Base-by-base conservation (phyloP, 1,140 invertebrate genomes). In the Pomacea maculata region DNA sequence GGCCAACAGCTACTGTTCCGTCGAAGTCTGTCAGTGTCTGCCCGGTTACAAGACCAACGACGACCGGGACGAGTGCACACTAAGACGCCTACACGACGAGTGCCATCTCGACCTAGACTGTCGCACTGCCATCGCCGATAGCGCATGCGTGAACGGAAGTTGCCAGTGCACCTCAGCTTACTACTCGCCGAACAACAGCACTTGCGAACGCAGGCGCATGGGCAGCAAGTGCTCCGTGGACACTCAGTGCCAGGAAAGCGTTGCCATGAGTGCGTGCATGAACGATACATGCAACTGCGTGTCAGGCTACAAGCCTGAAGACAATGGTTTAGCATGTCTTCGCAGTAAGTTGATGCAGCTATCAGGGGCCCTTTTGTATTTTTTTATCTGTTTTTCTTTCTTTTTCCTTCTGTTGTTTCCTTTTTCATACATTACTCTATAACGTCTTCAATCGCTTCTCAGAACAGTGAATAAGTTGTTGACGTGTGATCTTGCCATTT, bases 1-100 rank as follows among this genome's bases (percentile, higher is more conserved):
- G 34, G 57, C 74, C 19, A 78, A 85, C 54, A 86, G 85, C 45
- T 71, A n/a, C 75, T 86, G 85, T 57, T 29, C 21, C 29, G 64
- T 21, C 65, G 75, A 76, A 8, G 72, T 74, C 14, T 86, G 85
- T 63, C 78, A 77, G 15, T 86, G 85, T 68, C 45, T 64, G 10
- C 14, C 63, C 29, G 83, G 83, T 17, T 86, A 75, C 70, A 68
- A 77, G 14, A 25, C 73, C 8, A 78, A 67, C 54, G 57, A 64
- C 54, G 79, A 74, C 63, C 71, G 67, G 10, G 61, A 81, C 71
- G 12, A 57, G 19, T 83, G 84, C 71, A 63, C n/a, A 14, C 8
- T 12, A 21, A 19, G 82, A 63, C 71, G 65, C 25, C 79, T 83
- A 8, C 72, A 71, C 55, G 82, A 85, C 76, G 7, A 15, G 19